Evolutionary conservation across 2,113 vertebrate species (phyloP).

Genomic region (Labrus mixtus): DNA sequence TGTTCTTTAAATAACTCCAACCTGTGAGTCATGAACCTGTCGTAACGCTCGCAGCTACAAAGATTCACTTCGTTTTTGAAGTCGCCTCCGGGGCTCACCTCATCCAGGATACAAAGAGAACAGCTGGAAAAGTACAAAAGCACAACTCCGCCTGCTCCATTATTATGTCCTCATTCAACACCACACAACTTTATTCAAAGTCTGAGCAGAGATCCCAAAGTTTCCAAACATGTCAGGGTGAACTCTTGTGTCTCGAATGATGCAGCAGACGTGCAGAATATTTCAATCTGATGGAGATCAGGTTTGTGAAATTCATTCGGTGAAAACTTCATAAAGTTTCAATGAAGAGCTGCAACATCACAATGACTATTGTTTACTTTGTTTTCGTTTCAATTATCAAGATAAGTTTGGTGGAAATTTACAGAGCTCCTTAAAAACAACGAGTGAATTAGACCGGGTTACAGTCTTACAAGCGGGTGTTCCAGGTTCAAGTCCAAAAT

Average conservation of each 20-base stretch:
- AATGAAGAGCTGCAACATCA: not conserved
- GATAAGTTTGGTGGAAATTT: no score
- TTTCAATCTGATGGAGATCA: not conserved
- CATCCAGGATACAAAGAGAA: constrained; percentile 7
- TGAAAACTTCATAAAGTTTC: not conserved
- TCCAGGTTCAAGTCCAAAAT: no score
- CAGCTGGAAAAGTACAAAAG: constrained; percentile 24
- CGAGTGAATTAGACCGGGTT: no score
- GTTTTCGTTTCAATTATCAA: no score
- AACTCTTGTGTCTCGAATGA: not conserved
- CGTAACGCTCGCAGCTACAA: not conserved
- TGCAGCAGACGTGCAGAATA: not conserved
- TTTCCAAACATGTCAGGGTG: not conserved
- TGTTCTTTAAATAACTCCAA: constrained; percentile 65
- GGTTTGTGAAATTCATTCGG: not conserved
- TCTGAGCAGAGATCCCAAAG: not conserved
- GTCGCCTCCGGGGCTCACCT: constrained; percentile 17
- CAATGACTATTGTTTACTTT: no score
- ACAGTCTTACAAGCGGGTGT: no score
- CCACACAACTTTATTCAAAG: constrained; percentile 21
- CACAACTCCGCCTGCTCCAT: not conserved
- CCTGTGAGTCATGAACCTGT: constrained; percentile 54
- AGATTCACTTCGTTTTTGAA: constrained; percentile 27
- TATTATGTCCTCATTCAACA: constrained; percentile 3
- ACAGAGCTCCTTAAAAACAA: no score